A percentile compares a stretch with the other conserved stretches of the same genome.
Evolutionary conservation across 2,888 invertebrate species (phyloP).

Genomic region (Parochlus steinenii): DNA sequence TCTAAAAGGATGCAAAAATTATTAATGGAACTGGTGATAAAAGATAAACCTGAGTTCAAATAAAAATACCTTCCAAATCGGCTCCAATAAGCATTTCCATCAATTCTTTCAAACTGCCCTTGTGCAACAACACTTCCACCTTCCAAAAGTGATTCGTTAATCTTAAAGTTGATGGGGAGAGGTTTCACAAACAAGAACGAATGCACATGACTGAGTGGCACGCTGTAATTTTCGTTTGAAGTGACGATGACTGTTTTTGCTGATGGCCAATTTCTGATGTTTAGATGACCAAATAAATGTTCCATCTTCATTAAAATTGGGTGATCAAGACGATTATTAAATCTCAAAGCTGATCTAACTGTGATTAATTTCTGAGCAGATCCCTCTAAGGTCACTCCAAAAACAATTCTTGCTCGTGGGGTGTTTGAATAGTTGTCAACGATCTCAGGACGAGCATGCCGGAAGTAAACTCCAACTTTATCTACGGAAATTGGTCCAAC

Average conservation of each 20-base stretch:
- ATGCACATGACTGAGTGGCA: slow-evolving; percentile 61
- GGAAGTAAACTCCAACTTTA: slow-evolving; percentile 85
- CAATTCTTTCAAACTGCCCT: slow-evolving; percentile 36
- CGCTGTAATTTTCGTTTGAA: slow-evolving; percentile 45
- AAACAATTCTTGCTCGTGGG: slow-evolving; percentile 62
- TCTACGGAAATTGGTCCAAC: slow-evolving; percentile 87
- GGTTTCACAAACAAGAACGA: slow-evolving; percentile 63
- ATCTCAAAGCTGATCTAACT: slow-evolving; percentile 73
- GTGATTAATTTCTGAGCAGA: slow-evolving; percentile 87
- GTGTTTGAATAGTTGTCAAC: slow-evolving; percentile 13
- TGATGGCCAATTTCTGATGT: slow-evolving; percentile 19
- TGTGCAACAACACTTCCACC: too few species aligned
- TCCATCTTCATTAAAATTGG: slow-evolving; percentile 56
- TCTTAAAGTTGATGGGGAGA: slow-evolving; percentile 18
- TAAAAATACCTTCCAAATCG: slow-evolving; percentile 17
- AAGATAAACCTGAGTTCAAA: too few species aligned
- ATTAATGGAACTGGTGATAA: neutral
- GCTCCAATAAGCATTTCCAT: slow-evolving; percentile 42
- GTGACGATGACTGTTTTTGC: slow-evolving; percentile 29
- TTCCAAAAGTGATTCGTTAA: too few species aligned
- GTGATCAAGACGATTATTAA: slow-evolving; percentile 60
- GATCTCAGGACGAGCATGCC: slow-evolving; percentile 38
- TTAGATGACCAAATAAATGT: slow-evolving; percentile 15
- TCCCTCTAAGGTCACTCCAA: slow-evolving; percentile 81
- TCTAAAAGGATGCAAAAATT: slow-evolving; percentile 1